Conservation (phyloP, 2,113 vertebrate genomes). For the Narcine bancroftii region DNA sequence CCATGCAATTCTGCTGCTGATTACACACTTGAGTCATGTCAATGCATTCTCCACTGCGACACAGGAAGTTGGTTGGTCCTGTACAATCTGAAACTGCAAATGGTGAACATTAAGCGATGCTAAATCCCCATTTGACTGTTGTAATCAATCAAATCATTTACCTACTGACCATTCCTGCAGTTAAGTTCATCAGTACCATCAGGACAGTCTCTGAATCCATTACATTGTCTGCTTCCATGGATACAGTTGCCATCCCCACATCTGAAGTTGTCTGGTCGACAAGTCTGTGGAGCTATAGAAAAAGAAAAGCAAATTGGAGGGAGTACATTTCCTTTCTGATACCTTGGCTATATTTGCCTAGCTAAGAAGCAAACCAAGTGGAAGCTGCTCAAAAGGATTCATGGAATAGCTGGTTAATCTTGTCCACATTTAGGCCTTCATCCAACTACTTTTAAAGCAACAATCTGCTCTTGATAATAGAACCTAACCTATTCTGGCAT, state of each 20-base stretch:
- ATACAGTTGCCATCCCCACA: slow-evolving; percentile 87
- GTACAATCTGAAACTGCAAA: slow-evolving; percentile 76
- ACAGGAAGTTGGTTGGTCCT: slow-evolving; percentile 87
- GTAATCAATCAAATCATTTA: background rate
- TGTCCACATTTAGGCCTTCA: too few species aligned
- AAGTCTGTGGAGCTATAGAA: slow-evolving; percentile 72
- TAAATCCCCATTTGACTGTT: background rate
- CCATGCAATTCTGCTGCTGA: slow-evolving; percentile 80
- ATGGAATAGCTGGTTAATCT: too few species aligned
- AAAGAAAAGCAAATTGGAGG: slow-evolving; percentile 1
- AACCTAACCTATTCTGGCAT: too few species aligned
- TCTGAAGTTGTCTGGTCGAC: slow-evolving; percentile 83
- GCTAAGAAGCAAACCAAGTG: too few species aligned
- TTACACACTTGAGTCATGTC: slow-evolving; percentile 88
- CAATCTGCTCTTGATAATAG: too few species aligned
- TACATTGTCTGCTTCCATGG: slow-evolving; percentile 78
- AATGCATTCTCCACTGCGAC: slow-evolving; percentile 88
- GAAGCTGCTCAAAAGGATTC: too few species aligned
- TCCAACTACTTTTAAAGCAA: too few species aligned
- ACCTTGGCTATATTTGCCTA: too few species aligned
- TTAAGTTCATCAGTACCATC: slow-evolving; percentile 84
- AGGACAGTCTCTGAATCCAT: slow-evolving; percentile 77
- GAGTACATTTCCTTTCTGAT: too few species aligned
- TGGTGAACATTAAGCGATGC: background rate
- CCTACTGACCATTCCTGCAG: slow-evolving; percentile 73